These are phyloP conservation scores for Thamnaconus septentrionalis DNA, from an alignment of 2,113 vertebrate species.

Conservation along the genomic window DNA sequence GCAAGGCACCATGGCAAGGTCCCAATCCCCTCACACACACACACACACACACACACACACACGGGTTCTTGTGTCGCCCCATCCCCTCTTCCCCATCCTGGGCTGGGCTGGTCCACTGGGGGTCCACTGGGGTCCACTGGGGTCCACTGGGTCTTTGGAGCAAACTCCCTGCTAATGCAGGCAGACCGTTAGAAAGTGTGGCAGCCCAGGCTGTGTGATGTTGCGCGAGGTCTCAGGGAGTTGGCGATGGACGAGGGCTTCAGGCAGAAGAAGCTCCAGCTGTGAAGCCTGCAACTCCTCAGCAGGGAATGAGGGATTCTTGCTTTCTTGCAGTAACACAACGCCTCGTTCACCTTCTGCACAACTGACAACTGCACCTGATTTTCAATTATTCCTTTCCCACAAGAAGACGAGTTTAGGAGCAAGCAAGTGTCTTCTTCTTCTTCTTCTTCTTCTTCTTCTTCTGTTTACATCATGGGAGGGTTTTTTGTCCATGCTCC, in stretches of 20 bases:
- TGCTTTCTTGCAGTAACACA: background rate
- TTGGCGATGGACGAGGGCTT: background rate
- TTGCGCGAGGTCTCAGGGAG: no score
- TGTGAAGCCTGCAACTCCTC: no score
- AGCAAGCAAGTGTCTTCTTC: no score
- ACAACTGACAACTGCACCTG: no score
- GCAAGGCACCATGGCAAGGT: conserved; percentile 56
- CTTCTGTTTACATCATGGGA: no score
- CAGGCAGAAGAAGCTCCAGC: background rate
- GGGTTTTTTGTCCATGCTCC: no score
- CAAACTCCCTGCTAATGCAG: conserved; percentile 61
- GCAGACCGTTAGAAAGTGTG: no score
- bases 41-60: conserved; percentile 15
- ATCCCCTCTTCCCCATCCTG: conserved; percentile 30
- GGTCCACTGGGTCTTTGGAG: conserved; percentile 59
- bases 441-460: no score
- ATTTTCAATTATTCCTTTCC: no score
- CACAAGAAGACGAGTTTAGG: no score
- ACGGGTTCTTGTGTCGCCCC: conserved; percentile 6
- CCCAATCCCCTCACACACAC: conserved; percentile 4
- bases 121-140: conserved; percentile 59
- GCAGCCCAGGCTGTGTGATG: conserved; percentile 23
- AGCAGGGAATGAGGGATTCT: no score
- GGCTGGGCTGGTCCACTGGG: conserved; percentile 30
- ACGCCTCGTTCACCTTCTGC: background rate